A percentile compares a stretch with the other conserved stretches of the same genome.
Evolutionary conservation across 2,113 vertebrate species (phyloP).

Genomic region (Lagenorhynchus albirostris): DNA sequence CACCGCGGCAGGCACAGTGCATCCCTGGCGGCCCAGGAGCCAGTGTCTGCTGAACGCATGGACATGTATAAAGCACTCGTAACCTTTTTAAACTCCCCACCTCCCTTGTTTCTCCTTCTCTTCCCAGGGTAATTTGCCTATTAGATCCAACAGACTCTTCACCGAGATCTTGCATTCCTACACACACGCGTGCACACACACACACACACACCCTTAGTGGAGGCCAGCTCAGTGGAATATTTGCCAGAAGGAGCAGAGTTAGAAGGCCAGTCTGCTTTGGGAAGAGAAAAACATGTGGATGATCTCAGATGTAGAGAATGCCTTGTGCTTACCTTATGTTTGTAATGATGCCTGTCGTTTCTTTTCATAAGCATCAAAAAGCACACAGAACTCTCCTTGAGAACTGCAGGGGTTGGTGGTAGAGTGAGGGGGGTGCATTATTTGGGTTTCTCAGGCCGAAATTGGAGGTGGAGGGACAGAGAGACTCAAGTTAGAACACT

Average conservation of each 20-base stretch:
- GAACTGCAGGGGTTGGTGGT: background rate
- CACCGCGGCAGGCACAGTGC: accelerated
- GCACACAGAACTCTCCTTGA: background rate
- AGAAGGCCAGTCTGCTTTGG: background rate
- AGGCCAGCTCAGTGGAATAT: background rate
- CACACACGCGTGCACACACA: background rate
- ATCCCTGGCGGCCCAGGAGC: background rate
- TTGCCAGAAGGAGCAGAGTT: background rate
- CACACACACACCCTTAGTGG: background rate
- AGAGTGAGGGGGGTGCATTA: background rate
- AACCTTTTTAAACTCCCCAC: background rate
- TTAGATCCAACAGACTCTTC: background rate
- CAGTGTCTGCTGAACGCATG: background rate
- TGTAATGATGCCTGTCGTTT: background rate
- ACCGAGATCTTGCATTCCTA: background rate
- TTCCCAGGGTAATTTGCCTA: background rate
- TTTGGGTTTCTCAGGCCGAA: background rate
- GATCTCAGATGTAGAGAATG: background rate
- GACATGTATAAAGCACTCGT: accelerated
- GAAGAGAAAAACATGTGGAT: background rate
- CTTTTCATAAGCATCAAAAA: background rate
- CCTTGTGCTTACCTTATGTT: background rate
- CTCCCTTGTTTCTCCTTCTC: background rate
- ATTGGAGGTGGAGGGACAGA: background rate
- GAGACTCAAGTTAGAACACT: background rate